Base-by-base conservation (phyloP, 2,797 vertebrate genomes). In the Centroberyx gerrardi region DNA sequence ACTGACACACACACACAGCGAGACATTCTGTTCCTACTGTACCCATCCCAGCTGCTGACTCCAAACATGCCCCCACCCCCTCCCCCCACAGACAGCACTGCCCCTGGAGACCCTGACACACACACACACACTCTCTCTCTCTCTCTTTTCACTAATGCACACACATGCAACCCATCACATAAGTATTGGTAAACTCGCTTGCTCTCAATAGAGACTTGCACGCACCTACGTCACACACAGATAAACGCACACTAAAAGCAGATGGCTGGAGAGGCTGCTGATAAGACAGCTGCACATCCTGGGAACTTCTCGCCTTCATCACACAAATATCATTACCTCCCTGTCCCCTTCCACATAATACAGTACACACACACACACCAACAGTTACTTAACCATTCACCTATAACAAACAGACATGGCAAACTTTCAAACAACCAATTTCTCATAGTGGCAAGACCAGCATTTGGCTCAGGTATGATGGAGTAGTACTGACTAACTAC, bases 21-120 rank as follows among this genome's bases (percentile, higher is more conserved):
- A 91, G 90, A 94, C 94, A 94, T 95, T 93, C 93, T 85, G 93
- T 94, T 93, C 94, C 90, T 75, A 65, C 61, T 27, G 67, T 56
- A 63, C 60, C 52, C 22, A 80, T 22, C 22, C 84, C 92, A 87
- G 87, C 91, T 91, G 89, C 91, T 88, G 87, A 78, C 87, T 84
- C 79, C 76, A 79, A 84, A 88, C 82, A 85, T 76, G 44, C 49
- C 63, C 76, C 18, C 71, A 46, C 75, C 71, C 49, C 72, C 54
- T 40, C 4, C 55, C n/a, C 31, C 75, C 73, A 62, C 70, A 76
- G 84, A 88, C 72, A 86, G 87, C 78, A 46, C 68, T 36, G 60
- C 66, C 58, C 36, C 72, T 51, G 14, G 46, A 73, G 58, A 60
- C 74, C 70, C 63, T 40, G 51, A 78, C 64, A 48, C 71, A 74